Evolutionary conservation across 2,113 vertebrate species (phyloP).

Genomic region (Sciurus niger): DNA sequence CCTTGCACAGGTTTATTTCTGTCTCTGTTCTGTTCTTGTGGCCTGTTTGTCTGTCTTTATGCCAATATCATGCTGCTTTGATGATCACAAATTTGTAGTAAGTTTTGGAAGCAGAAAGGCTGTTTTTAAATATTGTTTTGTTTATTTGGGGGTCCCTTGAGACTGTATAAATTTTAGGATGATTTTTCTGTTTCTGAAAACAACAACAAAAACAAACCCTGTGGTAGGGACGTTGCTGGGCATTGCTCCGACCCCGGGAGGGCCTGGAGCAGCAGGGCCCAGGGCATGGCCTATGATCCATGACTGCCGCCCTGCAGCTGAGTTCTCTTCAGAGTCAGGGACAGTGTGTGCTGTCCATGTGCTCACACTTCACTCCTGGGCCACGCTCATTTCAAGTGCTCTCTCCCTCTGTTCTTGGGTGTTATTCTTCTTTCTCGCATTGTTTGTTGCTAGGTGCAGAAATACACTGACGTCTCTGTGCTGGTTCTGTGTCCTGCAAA

Average conservation of each 20-base stretch:
- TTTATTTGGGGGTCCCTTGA: background rate
- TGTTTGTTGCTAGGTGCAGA: no score
- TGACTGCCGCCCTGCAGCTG: no score
- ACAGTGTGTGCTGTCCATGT: no score
- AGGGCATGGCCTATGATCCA: no score
- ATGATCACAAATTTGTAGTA: accelerated
- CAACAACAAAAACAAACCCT: background rate
- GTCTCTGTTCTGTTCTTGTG: accelerated
- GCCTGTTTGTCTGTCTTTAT: accelerated
- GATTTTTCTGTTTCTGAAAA: background rate
- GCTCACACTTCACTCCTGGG: no score
- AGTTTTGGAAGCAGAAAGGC: background rate
- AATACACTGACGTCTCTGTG: background rate
- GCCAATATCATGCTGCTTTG: accelerated
- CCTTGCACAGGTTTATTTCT: accelerated
- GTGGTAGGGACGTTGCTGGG: background rate
- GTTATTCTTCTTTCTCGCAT: no score
- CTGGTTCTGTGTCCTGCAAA: background rate
- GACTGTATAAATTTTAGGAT: background rate
- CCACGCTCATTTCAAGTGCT: no score
- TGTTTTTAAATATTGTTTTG: background rate
- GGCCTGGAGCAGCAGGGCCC: no score
- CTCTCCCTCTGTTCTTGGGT: no score
- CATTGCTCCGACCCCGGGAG: no score
- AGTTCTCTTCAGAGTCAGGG: no score